Evolutionary conservation across 2,888 invertebrate genomes (phyloP), one percentile per base, ranked within the genome.

Genomic region (Ypsolopha scabrella): DNA sequence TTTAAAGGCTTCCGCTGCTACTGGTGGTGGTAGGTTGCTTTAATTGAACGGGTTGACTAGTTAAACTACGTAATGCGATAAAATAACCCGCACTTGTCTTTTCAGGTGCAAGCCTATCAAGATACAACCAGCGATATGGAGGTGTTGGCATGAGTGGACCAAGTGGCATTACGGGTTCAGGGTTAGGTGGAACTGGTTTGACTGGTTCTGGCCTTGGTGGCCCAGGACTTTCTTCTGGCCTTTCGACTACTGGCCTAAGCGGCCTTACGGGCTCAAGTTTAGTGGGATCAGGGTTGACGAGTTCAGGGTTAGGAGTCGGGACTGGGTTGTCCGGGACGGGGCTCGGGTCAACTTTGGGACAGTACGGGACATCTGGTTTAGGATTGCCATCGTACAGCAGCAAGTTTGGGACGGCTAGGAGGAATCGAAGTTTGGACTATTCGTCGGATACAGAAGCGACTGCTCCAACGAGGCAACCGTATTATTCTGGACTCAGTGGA

Each of bases 381-480:
- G 85, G 85, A 33, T 55, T 85, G 43, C 65, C 77, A 65, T 88
- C 71, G 60, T 88, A 75, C 70, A 86, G 73, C 51, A 72, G 73
- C 56, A 86, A 86, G 62, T 89, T 88, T 60, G 87, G 93, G 6
- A 83, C 94, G 55, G 89, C 90, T 1, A 88, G 94, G 64, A 90
- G 95, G 57, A 92, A 94, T 63, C 88, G 94, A 62, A 93, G 93
- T 58, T 83, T 97, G 70, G 96, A 96, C 80, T 96, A 96, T 76
- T 97, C 97, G 33, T 97, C 97, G 49, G 98, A 98, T 70, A 97
- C 98, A 0, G 98, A 98, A 85, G 94, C 95, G n/a, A 94, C 94
- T 0, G 93, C 93, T 55, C 93, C 94, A 6, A 91, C 93, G 10
- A 87, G 92, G 55, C 72, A 87, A 59, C 92, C 93, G 50, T 93